Base-by-base conservation (phyloP, 2,888 invertebrate genomes). In the Drosophila neotestacea region DNA sequence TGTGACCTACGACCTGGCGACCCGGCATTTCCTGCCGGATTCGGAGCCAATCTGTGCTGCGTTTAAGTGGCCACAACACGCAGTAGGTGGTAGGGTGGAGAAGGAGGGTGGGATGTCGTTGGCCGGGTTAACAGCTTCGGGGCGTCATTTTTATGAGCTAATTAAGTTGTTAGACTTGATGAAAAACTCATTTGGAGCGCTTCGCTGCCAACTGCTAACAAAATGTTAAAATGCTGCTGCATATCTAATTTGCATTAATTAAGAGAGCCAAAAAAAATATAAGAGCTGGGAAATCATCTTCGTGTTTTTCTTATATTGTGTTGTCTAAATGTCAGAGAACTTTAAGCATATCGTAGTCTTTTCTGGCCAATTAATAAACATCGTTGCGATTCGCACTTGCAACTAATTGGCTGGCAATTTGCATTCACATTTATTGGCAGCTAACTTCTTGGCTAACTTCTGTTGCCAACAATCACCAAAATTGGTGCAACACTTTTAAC, bases 101-200 rank as follows among this genome's bases (percentile, higher is more conserved):
- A 9, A n/a, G 2, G 11, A 6, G 36, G 16, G 11, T 13, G 46
- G 30, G n/a, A 34, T 69, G 36, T 44, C 63, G 42, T 79, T 75
- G 76, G 79, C 76, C 63, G 73, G 85, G 87, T 79, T 87, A 78
- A 70, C 89, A 85, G 81, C 85, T 77, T 73, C 62, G 72, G 77
- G 85, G 83, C 73, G 88, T 89, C 73, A 86, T 86, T 86, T 86
- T 86, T 86, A 86, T 85, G 86, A 83, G 86, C 89, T 86, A 86
- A 86, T 86, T 86, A 86, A 89, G 86, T 86, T 89, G 89, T 86
- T 86, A 88, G 85, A 77, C 89, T 74, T 89, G 86, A 86, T 86
- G 86, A 89, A 86, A 89, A 86, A 86, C 81, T 85, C 89, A 82
- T 86, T 89, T 85, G 50, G 38, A 54, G 41, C 73, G 70, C 50